Conservation (phyloP, 2,113 vertebrate species). For the Cervus canadensis region DNA sequence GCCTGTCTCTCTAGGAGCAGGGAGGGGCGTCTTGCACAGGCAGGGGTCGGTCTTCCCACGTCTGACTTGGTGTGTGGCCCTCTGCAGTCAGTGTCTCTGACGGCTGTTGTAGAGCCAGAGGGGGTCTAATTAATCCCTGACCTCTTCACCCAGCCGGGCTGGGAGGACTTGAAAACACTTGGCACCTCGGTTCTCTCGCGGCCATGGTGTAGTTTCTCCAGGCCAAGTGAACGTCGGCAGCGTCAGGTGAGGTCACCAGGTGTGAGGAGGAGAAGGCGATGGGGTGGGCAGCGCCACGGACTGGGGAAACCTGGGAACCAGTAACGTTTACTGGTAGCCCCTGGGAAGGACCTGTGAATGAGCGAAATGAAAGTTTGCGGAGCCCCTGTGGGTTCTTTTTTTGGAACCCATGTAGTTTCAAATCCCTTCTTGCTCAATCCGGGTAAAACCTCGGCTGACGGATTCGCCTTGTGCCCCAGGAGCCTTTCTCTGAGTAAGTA, state of each 20-base stretch:
- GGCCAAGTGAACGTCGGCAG: not conserved
- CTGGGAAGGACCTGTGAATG: not conserved
- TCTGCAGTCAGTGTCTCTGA: not conserved
- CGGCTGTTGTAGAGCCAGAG: not conserved
- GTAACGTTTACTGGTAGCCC: not conserved
- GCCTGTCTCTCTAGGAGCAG: not conserved
- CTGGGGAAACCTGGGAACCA: not conserved
- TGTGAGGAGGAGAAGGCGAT: not conserved
- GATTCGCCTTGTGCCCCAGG: not conserved
- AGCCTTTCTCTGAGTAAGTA: not conserved
- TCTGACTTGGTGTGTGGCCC: not conserved
- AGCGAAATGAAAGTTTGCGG: not conserved
- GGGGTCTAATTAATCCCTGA: not conserved
- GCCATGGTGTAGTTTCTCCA: not conserved
- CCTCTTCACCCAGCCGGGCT: not conserved
- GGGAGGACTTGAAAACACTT: not conserved
- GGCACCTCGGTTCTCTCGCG: not conserved
- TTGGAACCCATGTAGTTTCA: not conserved
- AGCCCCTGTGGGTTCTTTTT: not conserved
- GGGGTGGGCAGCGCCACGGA: rapidly evolving
- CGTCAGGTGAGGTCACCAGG: not conserved
- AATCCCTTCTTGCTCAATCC: not conserved
- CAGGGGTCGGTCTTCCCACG: not conserved
- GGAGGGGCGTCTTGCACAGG: not conserved
- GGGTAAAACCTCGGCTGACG: not conserved